Evolutionary conservation across 2,113 vertebrate genomes (phyloP), one percentile per base, ranked within the genome.

Genomic region (Brienomyrus brachyistius): DNA sequence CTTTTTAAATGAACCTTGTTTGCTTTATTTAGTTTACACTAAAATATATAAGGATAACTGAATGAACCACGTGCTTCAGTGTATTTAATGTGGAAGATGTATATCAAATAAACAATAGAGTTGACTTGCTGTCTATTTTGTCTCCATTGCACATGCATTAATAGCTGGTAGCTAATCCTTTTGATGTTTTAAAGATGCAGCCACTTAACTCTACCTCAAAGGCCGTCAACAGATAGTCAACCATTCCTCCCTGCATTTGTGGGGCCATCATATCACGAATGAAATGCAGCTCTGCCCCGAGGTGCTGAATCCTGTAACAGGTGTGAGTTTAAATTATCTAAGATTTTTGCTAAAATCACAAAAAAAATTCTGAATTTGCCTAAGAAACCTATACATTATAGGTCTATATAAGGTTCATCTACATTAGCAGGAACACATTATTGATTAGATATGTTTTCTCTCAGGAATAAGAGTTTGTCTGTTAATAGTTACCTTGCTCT

Each of bases 241-340:
- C 31, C 6, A 23, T 54, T 11, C 85, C 85, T 8, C 85, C 85
- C 85, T 87, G 27, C 50, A 87, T 48, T 35, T 54, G n/a, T 19
- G 27, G 5, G 51, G n/a, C 52, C 85, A 87, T 54, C 85, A 87
- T 27, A 48, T 87, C 85, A 0, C 85, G 48, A 40, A 87, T 54
- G 85, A 54, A 87, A 48, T 87, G 85, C 51, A 87, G 51, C n/a
- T 87, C 85, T 17, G 85, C 51, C 27, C 85, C 85, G 13, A 87
- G 85, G 50, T 87, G 85, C 85, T 54, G 48, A 51, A 87, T 87
- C 85, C 85, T 87, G 85, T 35, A 52, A 87, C 85, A 35, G 3
- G 17, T 77, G 70, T 15, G 1, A 77, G 2, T 50, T 23, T 31
- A n/a, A n/a, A 50, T 31, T 85, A 85, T 50, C 83, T 40, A 31